Evolutionary conservation across 2,113 vertebrate genomes (phyloP).

Genomic region (Burhinus bistriatus): DNA sequence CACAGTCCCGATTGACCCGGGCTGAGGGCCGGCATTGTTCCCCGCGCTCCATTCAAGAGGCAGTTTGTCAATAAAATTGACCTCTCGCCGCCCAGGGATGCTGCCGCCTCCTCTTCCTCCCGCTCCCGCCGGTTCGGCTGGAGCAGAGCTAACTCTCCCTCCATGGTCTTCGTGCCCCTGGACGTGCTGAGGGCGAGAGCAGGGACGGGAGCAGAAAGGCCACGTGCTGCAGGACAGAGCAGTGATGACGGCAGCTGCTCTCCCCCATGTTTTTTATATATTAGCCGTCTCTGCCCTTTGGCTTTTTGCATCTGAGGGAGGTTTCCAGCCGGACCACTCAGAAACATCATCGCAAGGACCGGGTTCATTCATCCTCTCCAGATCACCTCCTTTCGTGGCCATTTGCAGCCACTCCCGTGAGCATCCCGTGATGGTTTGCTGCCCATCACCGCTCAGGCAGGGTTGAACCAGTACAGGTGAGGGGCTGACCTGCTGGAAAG

Average conservation of each 20-base stretch:
- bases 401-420: accelerated
- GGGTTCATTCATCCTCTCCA: accelerated
- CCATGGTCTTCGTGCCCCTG: not conserved
- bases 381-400: accelerated
- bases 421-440: not conserved
- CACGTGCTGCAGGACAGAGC: not conserved
- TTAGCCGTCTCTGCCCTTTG: not conserved
- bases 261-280: accelerated
- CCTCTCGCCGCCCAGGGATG: not conserved
- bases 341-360: accelerated
- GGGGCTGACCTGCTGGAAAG: no score
- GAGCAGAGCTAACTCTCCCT: not conserved
- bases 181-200: not conserved
- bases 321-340: accelerated
- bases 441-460: not conserved
- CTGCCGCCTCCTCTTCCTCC: slow-evolving; percentile 10
- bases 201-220: not conserved
- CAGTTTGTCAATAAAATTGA: slow-evolving; percentile 56
- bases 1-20: not conserved
- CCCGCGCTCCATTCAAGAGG: not conserved
- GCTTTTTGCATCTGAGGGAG: not conserved
- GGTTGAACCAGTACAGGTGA: no score
- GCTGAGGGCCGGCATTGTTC: slow-evolving; percentile 38
- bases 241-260: accelerated
- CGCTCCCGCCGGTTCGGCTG: accelerated